These are phyloP conservation scores for Matsumyia berberina DNA, from an alignment of 2,888 invertebrate species.

Conservation along the genomic window DNA sequence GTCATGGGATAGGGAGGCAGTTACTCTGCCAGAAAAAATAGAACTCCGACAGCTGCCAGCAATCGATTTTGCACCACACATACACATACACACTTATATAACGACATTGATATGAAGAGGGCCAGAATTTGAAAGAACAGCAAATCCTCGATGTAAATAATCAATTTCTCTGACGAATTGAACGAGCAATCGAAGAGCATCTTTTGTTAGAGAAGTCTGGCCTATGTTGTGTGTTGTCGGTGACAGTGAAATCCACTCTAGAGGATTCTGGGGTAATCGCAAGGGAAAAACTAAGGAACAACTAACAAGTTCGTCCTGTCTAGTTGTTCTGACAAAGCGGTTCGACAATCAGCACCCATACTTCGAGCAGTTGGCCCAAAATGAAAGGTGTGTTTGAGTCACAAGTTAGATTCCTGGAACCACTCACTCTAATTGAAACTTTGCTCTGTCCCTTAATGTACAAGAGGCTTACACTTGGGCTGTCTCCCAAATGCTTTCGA, in stretches of 20 bases:
- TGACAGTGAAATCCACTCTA: constrained; percentile 23
- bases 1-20: background rate
- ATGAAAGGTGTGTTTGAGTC: too few relatives aligned
- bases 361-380: too few relatives aligned
- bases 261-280: background rate
- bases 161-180: background rate
- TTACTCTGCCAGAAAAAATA: background rate
- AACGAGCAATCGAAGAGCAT: constrained; percentile 1
- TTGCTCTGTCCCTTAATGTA: too few relatives aligned
- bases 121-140: constrained; percentile 9
- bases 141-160: constrained; percentile 29
- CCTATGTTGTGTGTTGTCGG: constrained; percentile 10
- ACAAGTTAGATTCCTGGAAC: too few relatives aligned
- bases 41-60: constrained; percentile 29
- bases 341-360: too few relatives aligned
- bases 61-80: constrained; percentile 46
- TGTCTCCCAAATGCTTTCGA: too few relatives aligned
- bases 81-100: background rate
- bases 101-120: background rate
- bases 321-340: too few relatives aligned
- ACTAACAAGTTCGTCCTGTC: background rate
- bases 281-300: background rate
- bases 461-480: too few relatives aligned
- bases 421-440: too few relatives aligned
- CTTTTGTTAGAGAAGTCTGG: constrained; percentile 9